Conservation (phyloP, 2,797 vertebrate genomes). For the Coranthus polyacanthus region DNA sequence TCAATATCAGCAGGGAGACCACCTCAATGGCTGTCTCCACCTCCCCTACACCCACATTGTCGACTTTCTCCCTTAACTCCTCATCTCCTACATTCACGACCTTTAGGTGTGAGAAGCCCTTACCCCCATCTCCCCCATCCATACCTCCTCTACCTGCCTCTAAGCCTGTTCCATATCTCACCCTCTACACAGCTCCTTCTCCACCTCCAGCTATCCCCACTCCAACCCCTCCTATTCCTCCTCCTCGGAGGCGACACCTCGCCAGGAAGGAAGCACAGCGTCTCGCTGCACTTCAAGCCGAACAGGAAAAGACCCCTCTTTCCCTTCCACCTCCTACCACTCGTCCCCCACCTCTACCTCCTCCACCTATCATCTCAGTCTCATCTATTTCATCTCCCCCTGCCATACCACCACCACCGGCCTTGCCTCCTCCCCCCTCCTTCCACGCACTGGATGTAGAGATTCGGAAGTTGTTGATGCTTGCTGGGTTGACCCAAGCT, state of each 20-base stretch:
- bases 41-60: constrained; percentile 68
- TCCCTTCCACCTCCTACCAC: constrained; percentile 79
- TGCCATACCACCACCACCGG: constrained; percentile 77
- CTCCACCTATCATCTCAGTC: constrained; percentile 68
- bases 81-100: constrained; percentile 79
- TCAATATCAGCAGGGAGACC: constrained; percentile 82
- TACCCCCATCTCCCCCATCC: constrained; percentile 74
- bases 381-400: constrained; percentile 66
- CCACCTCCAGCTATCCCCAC: constrained; percentile 74
- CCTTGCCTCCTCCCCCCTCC: constrained; percentile 74
- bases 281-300: constrained; percentile 77
- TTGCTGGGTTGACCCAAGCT: constrained; percentile 87
- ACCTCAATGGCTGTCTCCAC: constrained; percentile 77
- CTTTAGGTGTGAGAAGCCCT: constrained; percentile 78
- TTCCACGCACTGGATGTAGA: constrained; percentile 76
- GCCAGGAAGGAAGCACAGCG: constrained; percentile 81
- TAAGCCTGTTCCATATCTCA: constrained; percentile 84
- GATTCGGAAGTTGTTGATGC: constrained; percentile 84
- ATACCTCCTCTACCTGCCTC: constrained; percentile 80
- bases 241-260: constrained; percentile 63
- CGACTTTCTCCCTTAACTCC: constrained; percentile 77
- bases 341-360: constrained; percentile 78
- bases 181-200: constrained; percentile 81
- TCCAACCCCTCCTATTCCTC: constrained; percentile 72
- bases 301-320: constrained; percentile 80